These are phyloP conservation scores for Dasyornis broadbenti DNA, from an alignment of 2,113 vertebrate genomes.

Conservation along the genomic window DNA sequence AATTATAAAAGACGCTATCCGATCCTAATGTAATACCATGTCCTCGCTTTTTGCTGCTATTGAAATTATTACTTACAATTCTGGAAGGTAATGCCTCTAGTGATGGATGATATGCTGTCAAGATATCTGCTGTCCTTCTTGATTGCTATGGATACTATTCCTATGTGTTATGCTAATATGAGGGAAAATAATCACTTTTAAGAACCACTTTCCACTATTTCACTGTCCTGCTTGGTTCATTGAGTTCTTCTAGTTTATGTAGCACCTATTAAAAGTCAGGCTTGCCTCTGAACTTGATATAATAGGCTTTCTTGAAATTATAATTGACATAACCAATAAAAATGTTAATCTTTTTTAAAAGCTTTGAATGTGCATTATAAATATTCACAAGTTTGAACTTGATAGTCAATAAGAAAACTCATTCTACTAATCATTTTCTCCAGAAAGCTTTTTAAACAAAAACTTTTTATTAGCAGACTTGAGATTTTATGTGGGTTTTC, in stretches of 20 bases:
- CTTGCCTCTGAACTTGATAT: background rate
- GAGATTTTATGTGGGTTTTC: background rate
- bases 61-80: background rate
- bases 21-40: background rate
- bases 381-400: background rate
- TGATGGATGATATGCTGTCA: background rate
- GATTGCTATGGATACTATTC: background rate
- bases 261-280: background rate
- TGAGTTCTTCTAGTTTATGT: background rate
- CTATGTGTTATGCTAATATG: background rate
- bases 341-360: background rate
- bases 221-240: background rate
- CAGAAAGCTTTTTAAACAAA: background rate
- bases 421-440: background rate
- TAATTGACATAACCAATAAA: background rate
- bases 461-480: background rate
- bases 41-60: background rate
- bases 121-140: background rate
- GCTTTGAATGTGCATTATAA: background rate
- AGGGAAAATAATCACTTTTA: background rate
- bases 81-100: background rate
- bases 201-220: background rate
- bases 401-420: background rate
- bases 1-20: background rate
- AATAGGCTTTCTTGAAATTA: background rate